These are phyloP conservation scores for Tursiops truncatus DNA, from an alignment of 2,113 vertebrate species.

Conservation along the genomic window DNA sequence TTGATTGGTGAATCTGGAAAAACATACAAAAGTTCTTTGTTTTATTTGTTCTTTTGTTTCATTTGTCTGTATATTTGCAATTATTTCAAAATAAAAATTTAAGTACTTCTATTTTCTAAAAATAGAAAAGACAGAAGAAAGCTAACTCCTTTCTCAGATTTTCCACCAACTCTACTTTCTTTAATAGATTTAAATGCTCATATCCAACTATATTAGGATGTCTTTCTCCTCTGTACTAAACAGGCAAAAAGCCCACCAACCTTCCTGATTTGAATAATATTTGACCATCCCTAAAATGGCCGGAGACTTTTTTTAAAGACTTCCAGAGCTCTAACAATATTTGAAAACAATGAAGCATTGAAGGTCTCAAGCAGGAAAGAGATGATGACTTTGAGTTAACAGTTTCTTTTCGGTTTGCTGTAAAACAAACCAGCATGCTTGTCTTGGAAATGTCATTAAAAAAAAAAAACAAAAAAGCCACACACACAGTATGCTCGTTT, in stretches of 20 bases:
- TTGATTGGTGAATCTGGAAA: not conserved
- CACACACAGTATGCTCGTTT: not conserved
- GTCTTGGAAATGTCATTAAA: not conserved
- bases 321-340: not conserved
- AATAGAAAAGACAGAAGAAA: conserved; percentile 1
- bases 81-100: conserved; percentile 40
- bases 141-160: not conserved
- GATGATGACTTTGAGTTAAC: not conserved
- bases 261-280: not conserved
- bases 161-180: not conserved
- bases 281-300: not conserved
- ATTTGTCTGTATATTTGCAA: not conserved
- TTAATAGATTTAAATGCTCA: not conserved
- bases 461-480: not conserved
- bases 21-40: not conserved
- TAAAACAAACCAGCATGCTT: not conserved
- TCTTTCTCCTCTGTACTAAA: not conserved
- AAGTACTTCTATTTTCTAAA: conserved; percentile 4
- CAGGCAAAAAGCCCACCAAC: not conserved
- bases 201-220: not conserved
- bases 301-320: not conserved
- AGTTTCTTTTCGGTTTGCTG: not conserved
- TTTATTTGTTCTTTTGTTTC: not conserved
- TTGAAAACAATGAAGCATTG: not conserved
- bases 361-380: not conserved